Evolutionary conservation across 2,888 invertebrate species (phyloP), one percentile per base, ranked within the genome.

Genomic region (Lydus trimaculatus): DNA sequence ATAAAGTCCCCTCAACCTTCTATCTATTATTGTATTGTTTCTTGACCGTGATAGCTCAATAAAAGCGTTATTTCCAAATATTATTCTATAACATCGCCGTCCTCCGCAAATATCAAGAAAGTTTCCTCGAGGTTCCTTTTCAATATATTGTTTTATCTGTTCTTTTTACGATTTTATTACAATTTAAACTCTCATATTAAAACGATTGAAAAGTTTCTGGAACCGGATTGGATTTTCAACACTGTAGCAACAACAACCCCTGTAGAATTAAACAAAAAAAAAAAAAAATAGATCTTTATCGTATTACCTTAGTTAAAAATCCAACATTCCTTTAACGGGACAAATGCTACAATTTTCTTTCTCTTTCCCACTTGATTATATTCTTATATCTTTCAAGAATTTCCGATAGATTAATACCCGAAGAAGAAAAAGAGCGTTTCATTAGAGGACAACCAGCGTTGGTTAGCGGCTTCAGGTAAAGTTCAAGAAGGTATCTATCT

Each of bases 331-430:
- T 52, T 52, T 52, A 23, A 52, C 52, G 25, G 25, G 52, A 52
- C 52, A 52, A 52, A 52, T 52, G 52, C 61, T 59, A 64, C 39
- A 58, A 58, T 52, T 64, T 52, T 52, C 25, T 13, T 6, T 52
- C 52, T 52, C 58, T 66, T 52, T 61, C 39, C 11, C 23, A 2
- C 52, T 25, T 23, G 0, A 52, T 52, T 1, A 25, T 13, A 13
- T 72, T 71, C 67, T 72, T 74, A 73, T 72, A 72, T 61, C 58
- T 33, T 58, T 78, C 75, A 76, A 79, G 78, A 75, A 78, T 76
- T 79, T 78, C 79, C 77, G 76, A 77, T 79, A 80, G 81, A 81
- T 80, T 81, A 81, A 81, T 80, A 79, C 23, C 13, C 1, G 52
- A 20, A 25, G 52, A 23, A 36, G 77, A 77, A 77, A 77, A 78